Conservation (phyloP, 2,797 vertebrate species). For the Ibycter americanus region DNA sequence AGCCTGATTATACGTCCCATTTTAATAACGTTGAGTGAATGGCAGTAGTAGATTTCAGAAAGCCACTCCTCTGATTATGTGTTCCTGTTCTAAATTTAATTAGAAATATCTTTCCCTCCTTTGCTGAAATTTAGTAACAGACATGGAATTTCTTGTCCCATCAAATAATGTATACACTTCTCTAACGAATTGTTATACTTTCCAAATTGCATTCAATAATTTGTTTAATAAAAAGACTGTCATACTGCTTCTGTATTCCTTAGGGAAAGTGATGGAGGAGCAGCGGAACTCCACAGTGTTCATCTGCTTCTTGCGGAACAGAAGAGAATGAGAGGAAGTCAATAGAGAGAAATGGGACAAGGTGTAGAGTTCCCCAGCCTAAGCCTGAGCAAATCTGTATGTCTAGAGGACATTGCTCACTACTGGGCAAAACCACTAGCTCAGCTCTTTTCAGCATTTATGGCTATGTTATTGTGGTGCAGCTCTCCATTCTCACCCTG, state of each 20-base stretch:
- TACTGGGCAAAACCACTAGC: not conserved
- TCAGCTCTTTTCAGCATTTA: not conserved
- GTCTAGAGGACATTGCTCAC: not conserved
- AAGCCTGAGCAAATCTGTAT: not conserved
- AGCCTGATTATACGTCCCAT: not conserved
- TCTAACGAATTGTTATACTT: not conserved
- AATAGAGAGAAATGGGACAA: not conserved
- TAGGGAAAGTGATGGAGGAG: not conserved
- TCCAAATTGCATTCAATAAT: not conserved
- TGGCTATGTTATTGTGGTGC: not conserved
- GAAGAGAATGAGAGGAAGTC: not conserved
- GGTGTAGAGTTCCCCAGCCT: fast-evolving
- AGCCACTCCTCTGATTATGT: not conserved
- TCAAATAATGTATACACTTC: not conserved
- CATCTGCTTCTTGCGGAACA: not conserved
- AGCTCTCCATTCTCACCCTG: not conserved
- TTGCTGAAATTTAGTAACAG: not conserved
- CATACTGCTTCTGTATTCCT: not conserved
- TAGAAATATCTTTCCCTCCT: not conserved
- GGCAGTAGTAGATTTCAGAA: not conserved
- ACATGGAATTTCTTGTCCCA: not conserved
- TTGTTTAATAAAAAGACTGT: not conserved
- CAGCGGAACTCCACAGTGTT: not conserved
- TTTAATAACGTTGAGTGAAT: constrained; percentile 35
- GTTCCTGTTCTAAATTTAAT: constrained; percentile 13